Percentiles rank a stretch among this genome's conserved stretches.
These are phyloP conservation scores for Coregonus clupeaformis DNA, from an alignment of 2,113 vertebrate species.

Conservation along the genomic window DNA sequence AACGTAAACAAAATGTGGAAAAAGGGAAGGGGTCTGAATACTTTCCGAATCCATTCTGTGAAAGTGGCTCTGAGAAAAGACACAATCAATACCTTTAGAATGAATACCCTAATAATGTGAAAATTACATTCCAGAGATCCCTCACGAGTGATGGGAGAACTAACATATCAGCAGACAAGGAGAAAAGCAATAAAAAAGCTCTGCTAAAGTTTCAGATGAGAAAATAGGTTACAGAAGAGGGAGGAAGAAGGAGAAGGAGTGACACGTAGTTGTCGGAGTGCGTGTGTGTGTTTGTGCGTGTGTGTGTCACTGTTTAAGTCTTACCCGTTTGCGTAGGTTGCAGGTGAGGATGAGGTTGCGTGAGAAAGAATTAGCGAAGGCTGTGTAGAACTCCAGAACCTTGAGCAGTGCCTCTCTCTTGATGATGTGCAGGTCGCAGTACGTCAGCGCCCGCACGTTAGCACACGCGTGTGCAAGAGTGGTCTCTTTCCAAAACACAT, in stretches of 20 bases:
- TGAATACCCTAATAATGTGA: no score
- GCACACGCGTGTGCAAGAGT: constrained; percentile 90
- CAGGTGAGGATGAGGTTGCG: constrained; percentile 95
- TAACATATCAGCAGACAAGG: no score
- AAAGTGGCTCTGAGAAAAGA: no score
- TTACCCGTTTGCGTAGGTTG: constrained; percentile 93
- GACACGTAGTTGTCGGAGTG: background rate
- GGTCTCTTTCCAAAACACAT: constrained; percentile 97
- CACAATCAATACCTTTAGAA: no score
- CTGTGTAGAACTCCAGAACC: constrained; percentile 93
- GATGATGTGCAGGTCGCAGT: constrained; percentile 96
- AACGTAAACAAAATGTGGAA: no score
- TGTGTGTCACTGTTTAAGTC: constrained; percentile 10
- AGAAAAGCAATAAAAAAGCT: no score
- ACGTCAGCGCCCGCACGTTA: constrained; percentile 91
- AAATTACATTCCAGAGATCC: no score
- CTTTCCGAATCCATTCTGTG: no score
- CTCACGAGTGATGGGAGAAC: no score
- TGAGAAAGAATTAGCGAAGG: constrained; percentile 95
- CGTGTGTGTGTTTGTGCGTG: background rate
- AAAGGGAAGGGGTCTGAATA: no score
- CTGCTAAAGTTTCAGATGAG: background rate
- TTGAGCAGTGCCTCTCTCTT: constrained; percentile 92
- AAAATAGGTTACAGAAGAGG: background rate
- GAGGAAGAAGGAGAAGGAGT: background rate